These are phyloP conservation scores for Ceratotherium simum DNA, from an alignment of 2,113 vertebrate species.

Conservation along the genomic window DNA sequence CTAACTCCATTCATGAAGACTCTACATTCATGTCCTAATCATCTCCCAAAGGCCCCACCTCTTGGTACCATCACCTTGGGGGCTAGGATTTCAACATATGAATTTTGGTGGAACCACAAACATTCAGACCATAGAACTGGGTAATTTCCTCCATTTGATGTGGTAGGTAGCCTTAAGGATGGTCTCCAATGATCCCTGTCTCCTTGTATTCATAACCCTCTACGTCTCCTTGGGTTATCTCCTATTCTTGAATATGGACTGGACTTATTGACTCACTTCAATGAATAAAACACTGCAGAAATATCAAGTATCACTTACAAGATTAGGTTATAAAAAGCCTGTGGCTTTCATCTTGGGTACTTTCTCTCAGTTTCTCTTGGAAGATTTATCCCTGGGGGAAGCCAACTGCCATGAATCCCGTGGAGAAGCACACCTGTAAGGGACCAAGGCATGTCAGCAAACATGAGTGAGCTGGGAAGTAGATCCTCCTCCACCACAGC, in stretches of 20 bases:
- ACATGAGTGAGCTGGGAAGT: neutral
- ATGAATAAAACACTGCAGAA: neutral
- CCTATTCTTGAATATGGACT: neutral
- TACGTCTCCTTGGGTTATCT: neutral
- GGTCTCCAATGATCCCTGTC: neutral
- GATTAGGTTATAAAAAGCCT: neutral
- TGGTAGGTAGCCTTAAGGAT: neutral
- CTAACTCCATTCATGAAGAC: neutral
- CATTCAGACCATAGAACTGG: neutral
- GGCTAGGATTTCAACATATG: neutral
- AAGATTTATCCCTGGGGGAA: neutral
- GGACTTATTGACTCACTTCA: neutral
- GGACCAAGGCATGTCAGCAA: neutral
- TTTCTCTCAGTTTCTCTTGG: neutral
- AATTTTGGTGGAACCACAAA: no score
- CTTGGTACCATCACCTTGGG: neutral
- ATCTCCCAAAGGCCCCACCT: no score
- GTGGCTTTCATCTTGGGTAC: neutral
- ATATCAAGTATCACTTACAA: neutral
- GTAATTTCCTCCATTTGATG: neutral
- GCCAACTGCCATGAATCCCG: neutral
- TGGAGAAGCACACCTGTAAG: neutral
- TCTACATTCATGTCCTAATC: no score
- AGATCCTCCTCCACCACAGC: accelerated
- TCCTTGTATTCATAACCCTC: neutral